Conservation (phyloP, 2,888 invertebrate genomes). For the Synergus laeviventris region DNA sequence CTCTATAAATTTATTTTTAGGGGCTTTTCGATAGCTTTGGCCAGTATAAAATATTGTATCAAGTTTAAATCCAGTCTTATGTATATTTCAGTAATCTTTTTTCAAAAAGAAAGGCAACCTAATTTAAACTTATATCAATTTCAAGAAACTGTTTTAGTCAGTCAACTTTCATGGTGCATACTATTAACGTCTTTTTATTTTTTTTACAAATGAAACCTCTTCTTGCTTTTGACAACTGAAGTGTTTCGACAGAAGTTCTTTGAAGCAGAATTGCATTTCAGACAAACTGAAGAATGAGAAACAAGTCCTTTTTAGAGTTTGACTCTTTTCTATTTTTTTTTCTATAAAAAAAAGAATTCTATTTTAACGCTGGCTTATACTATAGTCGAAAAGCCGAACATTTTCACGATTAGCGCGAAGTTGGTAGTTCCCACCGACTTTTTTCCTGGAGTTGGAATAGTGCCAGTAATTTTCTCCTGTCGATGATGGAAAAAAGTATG, state of each 20-base stretch:
- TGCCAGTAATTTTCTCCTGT: constrained; percentile 17
- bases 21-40: neutral
- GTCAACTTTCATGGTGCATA: constrained; percentile 15
- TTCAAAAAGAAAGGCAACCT: neutral
- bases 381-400: neutral
- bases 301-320: neutral
- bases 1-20: no score
- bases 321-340: neutral
- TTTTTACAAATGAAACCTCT: neutral
- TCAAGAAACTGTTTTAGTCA: constrained; percentile 17
- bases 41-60: neutral
- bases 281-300: constrained; percentile 15
- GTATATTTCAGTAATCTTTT: no score
- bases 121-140: constrained; percentile 22
- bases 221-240: constrained; percentile 21
- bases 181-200: constrained; percentile 15
- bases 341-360: neutral
- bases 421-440: neutral
- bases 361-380: neutral
- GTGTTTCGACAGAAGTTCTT: neutral
- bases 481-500: neutral
- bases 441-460: constrained; percentile 3
- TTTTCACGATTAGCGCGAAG: neutral
- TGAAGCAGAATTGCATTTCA: constrained; percentile 27
- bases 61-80: no score